phyloP scores from a whole-genome alignment of 2,113 vertebrate species.

The Brachionichthys hirsutus region DNA sequence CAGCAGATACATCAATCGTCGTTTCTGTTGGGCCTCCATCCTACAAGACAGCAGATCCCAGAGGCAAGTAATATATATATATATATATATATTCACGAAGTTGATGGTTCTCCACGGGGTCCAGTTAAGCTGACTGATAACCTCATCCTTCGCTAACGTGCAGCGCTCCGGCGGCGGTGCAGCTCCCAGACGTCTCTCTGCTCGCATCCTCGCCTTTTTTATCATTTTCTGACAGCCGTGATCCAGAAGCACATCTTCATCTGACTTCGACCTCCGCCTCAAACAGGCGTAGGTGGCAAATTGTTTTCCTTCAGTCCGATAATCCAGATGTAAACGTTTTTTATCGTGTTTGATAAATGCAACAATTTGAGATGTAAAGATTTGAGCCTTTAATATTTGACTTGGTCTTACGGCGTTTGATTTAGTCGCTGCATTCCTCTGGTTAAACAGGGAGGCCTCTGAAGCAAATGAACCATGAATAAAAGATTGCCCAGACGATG shows the following conservation, averaged over 20 bases:
- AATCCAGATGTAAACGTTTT: not conserved
- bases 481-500: constrained; percentile 55
- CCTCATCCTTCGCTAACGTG: not conserved
- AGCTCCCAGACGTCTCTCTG: not conserved
- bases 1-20: too few species aligned
- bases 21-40: not conserved
- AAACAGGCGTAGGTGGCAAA: not conserved
- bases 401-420: not conserved
- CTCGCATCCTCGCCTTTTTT: constrained; percentile 3
- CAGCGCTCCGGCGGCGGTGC: constrained; percentile 9
- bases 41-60: not conserved
- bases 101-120: constrained; percentile 2
- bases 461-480: constrained; percentile 51
- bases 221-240: constrained; percentile 11
- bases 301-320: constrained; percentile 1
- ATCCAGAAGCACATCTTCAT: constrained; percentile 1
- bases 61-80: too few species aligned
- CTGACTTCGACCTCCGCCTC: not conserved
- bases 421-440: constrained; percentile 2
- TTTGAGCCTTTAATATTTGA: not conserved
- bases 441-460: constrained; percentile 34
- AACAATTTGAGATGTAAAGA: not conserved
- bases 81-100: not conserved
- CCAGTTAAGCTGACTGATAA: constrained; percentile 4
- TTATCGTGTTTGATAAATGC: not conserved